Conservation (phyloP, 2,113 vertebrate genomes). For the Diadophis punctatus region DNA sequence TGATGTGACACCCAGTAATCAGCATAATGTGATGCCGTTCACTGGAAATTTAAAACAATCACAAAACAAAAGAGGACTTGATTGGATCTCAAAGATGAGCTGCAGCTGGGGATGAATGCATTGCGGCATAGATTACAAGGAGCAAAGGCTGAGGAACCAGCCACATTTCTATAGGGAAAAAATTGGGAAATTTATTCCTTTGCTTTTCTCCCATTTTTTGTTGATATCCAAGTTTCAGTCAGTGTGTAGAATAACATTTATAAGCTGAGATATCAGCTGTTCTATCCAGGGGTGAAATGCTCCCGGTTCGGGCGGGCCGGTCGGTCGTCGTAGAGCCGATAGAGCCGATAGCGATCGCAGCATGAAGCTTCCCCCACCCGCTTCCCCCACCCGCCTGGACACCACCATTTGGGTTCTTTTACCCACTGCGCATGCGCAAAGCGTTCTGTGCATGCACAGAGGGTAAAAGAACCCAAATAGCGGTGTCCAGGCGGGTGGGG, state of each 20-base stretch:
- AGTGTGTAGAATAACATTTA: not conserved
- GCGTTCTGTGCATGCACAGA: too few species aligned
- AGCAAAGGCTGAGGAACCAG: constrained; percentile 7
- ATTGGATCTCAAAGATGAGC: constrained; percentile 14
- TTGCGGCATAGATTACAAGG: not conserved
- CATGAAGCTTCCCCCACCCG: too few species aligned
- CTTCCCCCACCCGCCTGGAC: too few species aligned
- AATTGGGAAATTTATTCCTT: not conserved
- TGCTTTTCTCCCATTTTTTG: not conserved
- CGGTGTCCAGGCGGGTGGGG: too few species aligned
- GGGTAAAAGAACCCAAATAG: too few species aligned
- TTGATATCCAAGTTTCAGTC: not conserved
- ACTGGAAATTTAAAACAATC: constrained; percentile 31
- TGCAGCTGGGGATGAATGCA: constrained; percentile 15
- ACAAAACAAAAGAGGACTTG: constrained; percentile 33
- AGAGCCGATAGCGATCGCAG: too few species aligned
- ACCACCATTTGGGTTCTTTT: too few species aligned
- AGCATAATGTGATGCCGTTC: constrained; percentile 17
- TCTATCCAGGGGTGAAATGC: too few species aligned
- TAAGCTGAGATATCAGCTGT: not conserved
- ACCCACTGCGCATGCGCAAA: too few species aligned
- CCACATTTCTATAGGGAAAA: not conserved
- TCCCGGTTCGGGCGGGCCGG: too few species aligned
- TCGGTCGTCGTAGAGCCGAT: too few species aligned
- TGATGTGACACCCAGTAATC: constrained; percentile 21